A percentile compares a stretch with the other conserved stretches of the same genome.
phyloP scores from a whole-genome alignment of 1,140 invertebrate genomes.

The Sycophila sp. region DNA sequence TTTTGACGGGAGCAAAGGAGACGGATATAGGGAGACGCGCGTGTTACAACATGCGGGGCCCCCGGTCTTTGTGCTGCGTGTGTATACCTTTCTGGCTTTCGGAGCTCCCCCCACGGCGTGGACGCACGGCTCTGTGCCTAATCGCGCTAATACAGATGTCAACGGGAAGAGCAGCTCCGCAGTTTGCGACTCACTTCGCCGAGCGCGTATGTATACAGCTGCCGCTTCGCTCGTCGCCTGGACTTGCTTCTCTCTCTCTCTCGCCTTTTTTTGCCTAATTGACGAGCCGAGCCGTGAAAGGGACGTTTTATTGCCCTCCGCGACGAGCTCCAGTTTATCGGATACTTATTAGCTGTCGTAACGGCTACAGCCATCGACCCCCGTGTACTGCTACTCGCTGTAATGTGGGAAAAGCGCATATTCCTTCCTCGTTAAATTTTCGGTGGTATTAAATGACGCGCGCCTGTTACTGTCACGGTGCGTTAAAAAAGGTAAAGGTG shows the following conservation, averaged over 20 bases:
- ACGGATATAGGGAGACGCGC: not conserved
- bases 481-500: too few species aligned
- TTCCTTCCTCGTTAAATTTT: too few species aligned
- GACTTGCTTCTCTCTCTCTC: not conserved
- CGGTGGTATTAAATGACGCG: too few species aligned
- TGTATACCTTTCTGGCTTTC: not conserved
- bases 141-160: constrained; percentile 58
- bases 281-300: constrained; percentile 5
- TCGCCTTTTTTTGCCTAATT: not conserved
- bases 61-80: not conserved
- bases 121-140: constrained; percentile 30
- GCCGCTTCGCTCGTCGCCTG: too few species aligned
- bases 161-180: not conserved
- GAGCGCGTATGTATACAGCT: not conserved
- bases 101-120: not conserved
- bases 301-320: not conserved
- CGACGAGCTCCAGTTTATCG: constrained; percentile 7
- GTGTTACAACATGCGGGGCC: not conserved
- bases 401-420: too few species aligned
- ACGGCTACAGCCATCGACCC: not conserved
- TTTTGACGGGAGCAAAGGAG: constrained; percentile 4
- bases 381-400: not conserved
- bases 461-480: too few species aligned
- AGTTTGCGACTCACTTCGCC: constrained; percentile 7
- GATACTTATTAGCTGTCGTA: constrained; percentile 2